phyloP scores from a whole-genome alignment of 2,113 vertebrate genomes.

The Bucco capensis region DNA sequence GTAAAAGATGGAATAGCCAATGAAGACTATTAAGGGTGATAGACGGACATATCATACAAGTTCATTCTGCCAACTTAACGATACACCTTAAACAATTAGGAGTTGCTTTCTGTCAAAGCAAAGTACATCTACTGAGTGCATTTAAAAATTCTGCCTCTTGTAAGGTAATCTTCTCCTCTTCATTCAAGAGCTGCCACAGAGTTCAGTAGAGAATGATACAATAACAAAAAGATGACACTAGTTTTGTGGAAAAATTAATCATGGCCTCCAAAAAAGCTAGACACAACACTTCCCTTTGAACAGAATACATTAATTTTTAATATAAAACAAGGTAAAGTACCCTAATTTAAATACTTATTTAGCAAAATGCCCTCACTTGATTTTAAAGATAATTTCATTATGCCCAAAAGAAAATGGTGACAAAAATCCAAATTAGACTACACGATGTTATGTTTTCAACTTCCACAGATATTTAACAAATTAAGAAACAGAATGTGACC shows the following conservation, averaged over 20 bases:
- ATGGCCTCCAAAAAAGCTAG: neutral
- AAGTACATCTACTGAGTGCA: neutral
- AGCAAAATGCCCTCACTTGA: neutral
- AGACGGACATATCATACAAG: neutral
- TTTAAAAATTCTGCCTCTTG: neutral
- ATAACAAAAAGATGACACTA: neutral
- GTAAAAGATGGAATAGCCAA: neutral
- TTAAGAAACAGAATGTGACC: neutral
- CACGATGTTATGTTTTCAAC: neutral
- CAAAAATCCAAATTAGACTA: neutral
- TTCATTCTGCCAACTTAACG: neutral
- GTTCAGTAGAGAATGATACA: neutral
- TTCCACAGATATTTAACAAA: neutral
- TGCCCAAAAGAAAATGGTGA: neutral
- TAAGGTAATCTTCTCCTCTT: neutral
- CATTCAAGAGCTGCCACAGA: neutral
- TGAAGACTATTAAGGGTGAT: neutral
- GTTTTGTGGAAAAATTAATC: neutral
- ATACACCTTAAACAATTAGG: neutral
- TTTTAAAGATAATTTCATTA: neutral
- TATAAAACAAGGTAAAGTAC: neutral
- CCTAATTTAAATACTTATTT: neutral
- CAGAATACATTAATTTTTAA: neutral
- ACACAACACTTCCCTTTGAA: neutral
- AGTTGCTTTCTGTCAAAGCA: neutral